Evolutionary conservation across 2,113 vertebrate species (phyloP).

Genomic region (Salvelinus sp.): DNA sequence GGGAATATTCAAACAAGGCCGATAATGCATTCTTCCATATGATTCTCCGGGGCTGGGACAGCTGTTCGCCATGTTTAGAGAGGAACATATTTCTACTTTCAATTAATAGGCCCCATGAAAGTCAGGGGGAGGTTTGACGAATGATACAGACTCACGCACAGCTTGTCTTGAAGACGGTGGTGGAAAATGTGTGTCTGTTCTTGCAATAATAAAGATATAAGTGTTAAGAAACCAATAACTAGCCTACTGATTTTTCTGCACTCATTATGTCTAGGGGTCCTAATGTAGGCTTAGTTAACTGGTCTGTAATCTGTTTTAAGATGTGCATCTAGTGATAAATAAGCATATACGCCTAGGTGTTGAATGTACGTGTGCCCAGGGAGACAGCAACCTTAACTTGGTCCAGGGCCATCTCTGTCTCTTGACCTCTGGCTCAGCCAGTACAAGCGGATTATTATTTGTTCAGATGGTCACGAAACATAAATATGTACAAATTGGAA

Average conservation of each 20-base stretch:
- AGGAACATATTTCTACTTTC: slow-evolving; percentile 67
- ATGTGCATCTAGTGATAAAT: neutral
- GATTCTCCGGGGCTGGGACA: slow-evolving; percentile 72
- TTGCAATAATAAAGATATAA: neutral
- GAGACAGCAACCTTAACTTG: too few species aligned
- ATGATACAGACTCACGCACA: slow-evolving; percentile 24
- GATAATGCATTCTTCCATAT: slow-evolving; percentile 73
- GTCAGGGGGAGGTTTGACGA: slow-evolving; percentile 56
- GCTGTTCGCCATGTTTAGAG: slow-evolving; percentile 68
- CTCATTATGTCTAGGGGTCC: too few species aligned
- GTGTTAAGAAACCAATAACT: slow-evolving; percentile 6
- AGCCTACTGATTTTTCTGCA: too few species aligned
- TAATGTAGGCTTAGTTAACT: too few species aligned
- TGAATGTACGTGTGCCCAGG: too few species aligned
- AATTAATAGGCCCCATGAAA: slow-evolving; percentile 68
- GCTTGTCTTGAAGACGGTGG: slow-evolving; percentile 33
- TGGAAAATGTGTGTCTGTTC: slow-evolving; percentile 2
- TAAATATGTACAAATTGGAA: too few species aligned
- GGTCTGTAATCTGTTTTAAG: too few species aligned
- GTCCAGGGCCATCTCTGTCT: too few species aligned
- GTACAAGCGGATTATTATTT: too few species aligned
- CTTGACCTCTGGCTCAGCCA: too few species aligned
- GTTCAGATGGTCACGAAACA: too few species aligned
- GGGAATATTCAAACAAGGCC: slow-evolving; percentile 74
- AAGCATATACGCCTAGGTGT: too few species aligned